Percentiles rank a stretch among this genome's conserved stretches.
Evolutionary conservation across 2,797 vertebrate species (phyloP).

Genomic region (Gila robusta): DNA sequence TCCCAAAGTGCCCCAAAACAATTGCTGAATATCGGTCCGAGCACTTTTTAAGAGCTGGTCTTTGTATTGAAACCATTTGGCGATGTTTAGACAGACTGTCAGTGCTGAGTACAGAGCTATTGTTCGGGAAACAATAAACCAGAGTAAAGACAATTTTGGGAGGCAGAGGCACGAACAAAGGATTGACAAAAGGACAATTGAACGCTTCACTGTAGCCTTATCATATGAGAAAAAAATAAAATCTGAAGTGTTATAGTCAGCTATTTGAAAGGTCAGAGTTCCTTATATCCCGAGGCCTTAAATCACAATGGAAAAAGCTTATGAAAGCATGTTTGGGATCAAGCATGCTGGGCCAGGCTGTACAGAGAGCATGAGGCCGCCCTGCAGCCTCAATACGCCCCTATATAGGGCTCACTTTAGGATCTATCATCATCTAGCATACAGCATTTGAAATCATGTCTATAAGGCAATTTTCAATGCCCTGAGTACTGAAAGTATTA

Average conservation of each 20-base stretch:
- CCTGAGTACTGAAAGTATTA: neutral
- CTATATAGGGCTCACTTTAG: conserved; percentile 8
- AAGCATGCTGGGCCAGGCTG: conserved; percentile 17
- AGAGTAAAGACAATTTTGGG: conserved; percentile 42
- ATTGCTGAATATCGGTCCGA: conserved; percentile 23
- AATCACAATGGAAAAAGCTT: conserved; percentile 77
- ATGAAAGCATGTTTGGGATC: conserved; percentile 75
- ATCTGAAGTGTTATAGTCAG: conserved; percentile 74
- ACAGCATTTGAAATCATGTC: conserved; percentile 17
- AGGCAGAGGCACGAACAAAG: conserved; percentile 33
- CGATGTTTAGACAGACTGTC: conserved; percentile 39
- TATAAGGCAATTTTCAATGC: conserved; percentile 3
- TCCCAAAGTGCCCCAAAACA: conserved; percentile 44
- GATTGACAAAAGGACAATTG: conserved; percentile 48
- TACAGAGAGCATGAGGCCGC: conserved; percentile 1
- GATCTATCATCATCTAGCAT: conserved; percentile 26
- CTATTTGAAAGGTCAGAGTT: conserved; percentile 78
- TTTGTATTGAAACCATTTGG: conserved; percentile 38
- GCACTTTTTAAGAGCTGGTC: conserved; percentile 32
- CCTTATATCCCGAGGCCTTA: conserved; percentile 74
- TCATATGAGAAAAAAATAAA: conserved; percentile 71
- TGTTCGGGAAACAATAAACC: conserved; percentile 50
- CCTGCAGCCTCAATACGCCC: neutral
- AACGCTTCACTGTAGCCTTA: conserved; percentile 65
- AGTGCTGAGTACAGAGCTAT: conserved; percentile 30